These are phyloP conservation scores for Cynopterus sphinx DNA, from an alignment of 2,797 vertebrate genomes.

Conservation along the genomic window DNA sequence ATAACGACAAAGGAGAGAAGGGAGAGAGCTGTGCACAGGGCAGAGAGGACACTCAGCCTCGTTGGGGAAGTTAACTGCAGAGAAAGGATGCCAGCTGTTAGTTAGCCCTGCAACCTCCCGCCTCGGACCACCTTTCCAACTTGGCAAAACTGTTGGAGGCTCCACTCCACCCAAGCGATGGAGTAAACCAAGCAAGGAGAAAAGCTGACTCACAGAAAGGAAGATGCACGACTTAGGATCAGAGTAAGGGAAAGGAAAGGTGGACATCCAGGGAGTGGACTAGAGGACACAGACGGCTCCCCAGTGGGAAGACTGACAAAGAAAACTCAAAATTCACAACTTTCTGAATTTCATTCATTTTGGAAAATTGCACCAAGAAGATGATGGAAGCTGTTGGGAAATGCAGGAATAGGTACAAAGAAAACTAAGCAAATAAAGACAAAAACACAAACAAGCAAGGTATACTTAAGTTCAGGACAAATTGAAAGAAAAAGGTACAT, in stretches of 20 bases:
- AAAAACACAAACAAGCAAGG: not conserved
- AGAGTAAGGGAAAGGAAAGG: not conserved
- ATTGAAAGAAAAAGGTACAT: not conserved
- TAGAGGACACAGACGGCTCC: accelerated
- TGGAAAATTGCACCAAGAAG: not conserved
- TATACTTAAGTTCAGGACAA: not conserved
- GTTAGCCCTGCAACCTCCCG: not conserved
- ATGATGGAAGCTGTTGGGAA: not conserved
- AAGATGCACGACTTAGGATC: accelerated
- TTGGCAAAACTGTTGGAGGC: not conserved
- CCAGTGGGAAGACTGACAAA: not conserved
- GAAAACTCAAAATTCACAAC: not conserved
- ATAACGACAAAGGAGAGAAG: accelerated
- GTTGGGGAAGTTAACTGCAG: accelerated
- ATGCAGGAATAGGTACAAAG: not conserved
- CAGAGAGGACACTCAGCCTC: accelerated
- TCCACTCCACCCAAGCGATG: accelerated
- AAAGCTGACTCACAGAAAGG: accelerated
- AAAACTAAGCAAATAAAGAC: not conserved
- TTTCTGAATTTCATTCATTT: not conserved
- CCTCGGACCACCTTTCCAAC: not conserved
- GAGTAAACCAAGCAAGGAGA: not conserved
- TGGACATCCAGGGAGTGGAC: accelerated
- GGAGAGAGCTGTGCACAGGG: accelerated
- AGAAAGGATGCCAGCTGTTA: not conserved